phyloP scores from a whole-genome alignment of 2,797 vertebrate species.

The Leptoclinus maculatus region DNA sequence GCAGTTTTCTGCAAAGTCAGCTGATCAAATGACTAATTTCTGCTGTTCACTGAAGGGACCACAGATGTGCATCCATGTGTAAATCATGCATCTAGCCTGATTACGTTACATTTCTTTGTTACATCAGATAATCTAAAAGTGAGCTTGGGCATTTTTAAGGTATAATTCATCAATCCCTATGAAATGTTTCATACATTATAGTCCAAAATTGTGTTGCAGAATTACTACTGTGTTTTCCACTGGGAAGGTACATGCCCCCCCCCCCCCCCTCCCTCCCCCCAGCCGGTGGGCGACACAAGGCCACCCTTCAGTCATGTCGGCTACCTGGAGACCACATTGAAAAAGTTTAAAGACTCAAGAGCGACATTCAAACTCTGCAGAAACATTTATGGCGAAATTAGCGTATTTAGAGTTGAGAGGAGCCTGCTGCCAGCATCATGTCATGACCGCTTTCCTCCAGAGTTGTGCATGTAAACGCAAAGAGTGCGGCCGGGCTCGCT shows the following conservation, averaged over 20 bases:
- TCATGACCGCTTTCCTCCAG: constrained; percentile 22
- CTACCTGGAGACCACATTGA: background rate
- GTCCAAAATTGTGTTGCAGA: background rate
- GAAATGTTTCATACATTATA: background rate
- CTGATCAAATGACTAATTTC: background rate
- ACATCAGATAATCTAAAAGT: background rate
- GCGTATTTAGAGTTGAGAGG: background rate
- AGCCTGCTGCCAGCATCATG: constrained; percentile 58
- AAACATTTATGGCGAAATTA: constrained; percentile 5
- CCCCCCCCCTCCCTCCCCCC: constrained; percentile 42
- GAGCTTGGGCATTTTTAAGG: background rate
- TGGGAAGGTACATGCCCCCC: constrained; percentile 19
- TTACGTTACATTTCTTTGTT: background rate
- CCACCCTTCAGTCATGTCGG: constrained; percentile 49
- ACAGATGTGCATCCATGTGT: background rate
- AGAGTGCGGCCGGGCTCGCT: constrained; percentile 14
- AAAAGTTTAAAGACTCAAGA: background rate
- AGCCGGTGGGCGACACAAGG: constrained; percentile 32
- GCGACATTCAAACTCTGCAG: constrained; percentile 25
- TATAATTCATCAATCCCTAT: background rate
- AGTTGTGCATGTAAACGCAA: constrained; percentile 19
- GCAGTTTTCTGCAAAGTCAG: constrained; percentile 22
- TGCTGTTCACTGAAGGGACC: background rate
- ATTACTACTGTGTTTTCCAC: constrained; percentile 9
- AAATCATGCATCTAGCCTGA: background rate